A percentile compares a stretch with the other conserved stretches of the same genome.
These are phyloP conservation scores for Takifugu rubripes DNA, from an alignment of 2,797 vertebrate species.

Conservation along the genomic window DNA sequence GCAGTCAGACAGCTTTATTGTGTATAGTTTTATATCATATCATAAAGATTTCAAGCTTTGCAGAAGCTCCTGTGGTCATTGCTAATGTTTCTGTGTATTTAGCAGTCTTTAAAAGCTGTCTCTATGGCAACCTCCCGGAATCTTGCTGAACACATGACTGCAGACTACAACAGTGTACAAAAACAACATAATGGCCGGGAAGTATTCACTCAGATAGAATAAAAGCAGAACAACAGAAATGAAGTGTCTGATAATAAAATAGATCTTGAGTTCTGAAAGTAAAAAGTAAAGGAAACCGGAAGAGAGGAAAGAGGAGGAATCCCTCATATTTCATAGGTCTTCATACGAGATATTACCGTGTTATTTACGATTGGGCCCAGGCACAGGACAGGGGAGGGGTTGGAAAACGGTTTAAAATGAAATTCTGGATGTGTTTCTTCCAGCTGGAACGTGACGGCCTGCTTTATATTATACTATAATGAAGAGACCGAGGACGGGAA, in stretches of 20 bases:
- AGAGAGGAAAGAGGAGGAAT: constrained; percentile 21
- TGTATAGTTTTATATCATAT: too few species aligned
- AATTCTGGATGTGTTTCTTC: constrained; percentile 17
- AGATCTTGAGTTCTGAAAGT: constrained; percentile 3
- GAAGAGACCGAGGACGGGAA: neutral
- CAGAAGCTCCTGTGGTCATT: too few species aligned
- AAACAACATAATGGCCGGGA: too few species aligned
- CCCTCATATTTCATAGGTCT: constrained; percentile 26
- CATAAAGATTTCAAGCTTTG: too few species aligned
- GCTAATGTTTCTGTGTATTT: too few species aligned
- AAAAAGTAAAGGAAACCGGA: constrained; percentile 5
- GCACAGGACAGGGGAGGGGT: constrained; percentile 5
- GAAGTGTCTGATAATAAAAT: neutral
- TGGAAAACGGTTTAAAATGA: constrained; percentile 16
- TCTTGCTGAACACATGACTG: neutral
- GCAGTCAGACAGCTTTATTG: too few species aligned
- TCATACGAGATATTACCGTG: constrained; percentile 27
- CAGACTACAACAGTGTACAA: neutral
- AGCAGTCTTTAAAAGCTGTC: too few species aligned
- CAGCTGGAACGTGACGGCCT: constrained; percentile 11
- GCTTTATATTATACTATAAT: constrained; percentile 18
- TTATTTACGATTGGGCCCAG: constrained; percentile 52
- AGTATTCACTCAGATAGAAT: neutral
- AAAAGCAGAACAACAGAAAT: neutral
- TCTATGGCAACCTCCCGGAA: neutral